Conservation (phyloP, 1,140 invertebrate genomes). For the Manduca sexta region DNA sequence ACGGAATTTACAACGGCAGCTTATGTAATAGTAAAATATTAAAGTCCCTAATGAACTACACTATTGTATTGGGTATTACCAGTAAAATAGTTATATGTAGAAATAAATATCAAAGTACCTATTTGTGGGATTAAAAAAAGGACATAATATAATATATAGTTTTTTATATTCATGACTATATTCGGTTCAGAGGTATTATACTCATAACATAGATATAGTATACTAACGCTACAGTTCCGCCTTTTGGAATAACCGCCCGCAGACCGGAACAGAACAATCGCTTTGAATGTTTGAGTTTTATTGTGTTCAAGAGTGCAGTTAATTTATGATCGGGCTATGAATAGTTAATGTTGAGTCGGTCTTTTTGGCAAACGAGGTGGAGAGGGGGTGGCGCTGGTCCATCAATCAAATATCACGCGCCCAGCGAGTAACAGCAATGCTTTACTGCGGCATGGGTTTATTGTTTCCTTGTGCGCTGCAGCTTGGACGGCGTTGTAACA, state of each 20-base stretch:
- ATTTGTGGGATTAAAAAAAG: background rate
- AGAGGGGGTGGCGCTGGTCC: no score
- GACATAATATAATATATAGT: background rate
- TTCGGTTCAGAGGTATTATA: no score
- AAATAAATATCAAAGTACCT: background rate
- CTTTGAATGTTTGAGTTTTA: background rate
- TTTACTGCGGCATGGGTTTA: no score
- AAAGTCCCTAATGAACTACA: no score
- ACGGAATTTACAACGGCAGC: no score
- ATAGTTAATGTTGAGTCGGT: background rate
- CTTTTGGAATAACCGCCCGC: no score
- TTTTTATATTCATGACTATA: background rate
- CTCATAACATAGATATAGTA: background rate
- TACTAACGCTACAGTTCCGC: background rate
- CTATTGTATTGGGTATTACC: no score
- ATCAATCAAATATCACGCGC: no score
- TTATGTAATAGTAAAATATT: no score
- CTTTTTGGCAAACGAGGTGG: background rate
- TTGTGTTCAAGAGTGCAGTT: constrained; percentile 5
- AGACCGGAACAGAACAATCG: background rate
- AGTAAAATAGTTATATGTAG: background rate
- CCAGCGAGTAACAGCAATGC: no score
- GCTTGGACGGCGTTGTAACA: no score
- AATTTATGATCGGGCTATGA: constrained; percentile 8
- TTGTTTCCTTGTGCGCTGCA: no score